Percentiles rank a stretch among this genome's conserved stretches.
These are phyloP conservation scores for Hanleya hanleyi DNA, from an alignment of 2,888 invertebrate genomes.

Conservation along the genomic window DNA sequence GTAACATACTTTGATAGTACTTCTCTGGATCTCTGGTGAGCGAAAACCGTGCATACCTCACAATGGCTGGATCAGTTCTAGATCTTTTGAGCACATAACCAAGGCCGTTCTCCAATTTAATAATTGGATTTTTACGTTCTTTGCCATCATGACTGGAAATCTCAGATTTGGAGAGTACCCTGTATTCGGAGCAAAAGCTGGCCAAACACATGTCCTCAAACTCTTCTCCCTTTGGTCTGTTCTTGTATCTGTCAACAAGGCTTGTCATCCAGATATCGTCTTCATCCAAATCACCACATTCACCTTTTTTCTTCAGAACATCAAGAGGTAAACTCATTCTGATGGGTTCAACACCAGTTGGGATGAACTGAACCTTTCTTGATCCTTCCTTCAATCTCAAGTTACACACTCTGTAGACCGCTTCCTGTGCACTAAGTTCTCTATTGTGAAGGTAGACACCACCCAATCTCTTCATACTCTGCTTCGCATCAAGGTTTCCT, in stretches of 20 bases:
- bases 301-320: not conserved
- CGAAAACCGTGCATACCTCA: constrained; percentile 15
- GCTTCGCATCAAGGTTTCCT: constrained; percentile 21
- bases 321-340: constrained; percentile 22
- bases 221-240: not conserved
- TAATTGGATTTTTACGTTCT: not conserved
- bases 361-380: constrained; percentile 27
- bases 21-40: constrained; percentile 1
- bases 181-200: constrained; percentile 16
- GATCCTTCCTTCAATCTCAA: constrained; percentile 23
- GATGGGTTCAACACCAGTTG: constrained; percentile 24
- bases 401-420: constrained; percentile 29
- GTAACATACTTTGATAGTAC: constrained; percentile 15
- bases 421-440: constrained; percentile 35
- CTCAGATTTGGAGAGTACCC: constrained; percentile 5
- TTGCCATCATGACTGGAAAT: not conserved
- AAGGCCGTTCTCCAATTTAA: constrained; percentile 16
- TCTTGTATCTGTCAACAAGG: constrained; percentile 6
- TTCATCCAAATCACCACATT: not conserved
- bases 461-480: constrained; percentile 25
- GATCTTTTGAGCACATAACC: constrained; percentile 24
- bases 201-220: constrained; percentile 13
- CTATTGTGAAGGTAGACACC: constrained; percentile 24
- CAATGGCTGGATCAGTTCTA: not conserved
- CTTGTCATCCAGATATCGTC: constrained; percentile 19